Percentiles rank a stretch among this genome's conserved stretches.
Evolutionary conservation across 1,140 invertebrate genomes (phyloP).

Genomic region (Ylistrum balloti): DNA sequence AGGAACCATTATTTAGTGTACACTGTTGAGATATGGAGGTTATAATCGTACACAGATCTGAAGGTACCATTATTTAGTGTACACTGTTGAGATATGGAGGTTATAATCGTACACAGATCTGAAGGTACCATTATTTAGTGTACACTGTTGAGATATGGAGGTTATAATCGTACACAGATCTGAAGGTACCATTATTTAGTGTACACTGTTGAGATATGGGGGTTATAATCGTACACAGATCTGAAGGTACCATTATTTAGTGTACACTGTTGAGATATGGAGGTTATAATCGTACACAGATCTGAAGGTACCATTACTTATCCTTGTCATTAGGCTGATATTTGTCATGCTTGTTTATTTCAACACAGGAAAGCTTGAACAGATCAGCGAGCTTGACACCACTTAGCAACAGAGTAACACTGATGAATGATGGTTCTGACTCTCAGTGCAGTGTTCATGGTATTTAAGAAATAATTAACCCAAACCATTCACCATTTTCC

Average conservation of each 20-base stretch:
- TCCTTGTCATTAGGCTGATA: background rate
- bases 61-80: too few relatives aligned
- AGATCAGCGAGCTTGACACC: conserved; percentile 15
- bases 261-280: background rate
- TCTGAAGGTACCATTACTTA: conserved; percentile 9
- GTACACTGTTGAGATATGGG: too few relatives aligned
- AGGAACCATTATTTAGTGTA: too few relatives aligned
- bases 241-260: background rate
- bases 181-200: too few relatives aligned
- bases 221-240: background rate
- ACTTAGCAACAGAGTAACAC: background rate
- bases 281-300: background rate
- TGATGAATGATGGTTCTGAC: conserved; percentile 27
- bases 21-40: too few relatives aligned
- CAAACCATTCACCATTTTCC: background rate
- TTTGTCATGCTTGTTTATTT: conserved; percentile 7
- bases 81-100: too few relatives aligned
- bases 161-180: too few relatives aligned
- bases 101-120: too few relatives aligned
- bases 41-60: too few relatives aligned
- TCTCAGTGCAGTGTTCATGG: background rate
- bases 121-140: too few relatives aligned
- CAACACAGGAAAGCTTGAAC: conserved; percentile 19
- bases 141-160: too few relatives aligned
- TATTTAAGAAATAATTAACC: conserved; percentile 40